Evolutionary conservation across 2,113 vertebrate genomes (phyloP), one percentile per base, ranked within the genome.

Genomic region (Panthera uncia): DNA sequence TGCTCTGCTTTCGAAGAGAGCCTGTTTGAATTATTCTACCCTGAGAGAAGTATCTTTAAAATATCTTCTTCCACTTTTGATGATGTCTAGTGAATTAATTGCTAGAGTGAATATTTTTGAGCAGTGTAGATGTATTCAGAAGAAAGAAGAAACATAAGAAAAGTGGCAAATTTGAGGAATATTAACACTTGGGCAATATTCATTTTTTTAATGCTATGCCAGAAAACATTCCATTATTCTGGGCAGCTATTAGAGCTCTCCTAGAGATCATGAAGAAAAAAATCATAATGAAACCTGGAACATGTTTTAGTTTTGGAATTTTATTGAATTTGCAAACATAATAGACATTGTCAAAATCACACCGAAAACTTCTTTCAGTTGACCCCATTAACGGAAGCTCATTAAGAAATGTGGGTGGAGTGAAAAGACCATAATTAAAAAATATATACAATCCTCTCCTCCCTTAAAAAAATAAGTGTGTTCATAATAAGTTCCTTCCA

Each of bases 251-350:
- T 88, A 78, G 33, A 95, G 74, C 94, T 93, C 55, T 83, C 88
- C 66, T 4, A 82, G 82, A 89, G 5, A 71, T 6, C 3, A 13
- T 15, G 18, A 68, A 38, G 31, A 36, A 78, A 82, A 88, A 95
- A 80, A 50, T 38, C 0, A 0, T 97, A 95, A 97, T 97, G 63
- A 98, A 97, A 97, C 96, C 95, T 96, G 65, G n/a, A 97, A 95
- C 76, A 94, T 55, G 13, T 90, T 96, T 98, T 89, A 85, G 36
- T 97, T 98, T 97, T 95, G 95, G 94, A 97, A 98, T 88, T 97
- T 92, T 95, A 96, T 66, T 94, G 83, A 96, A 94, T 98, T 98
- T 96, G 71, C 74, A 97, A 87, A 88, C 93, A 96, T 81, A 92
- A 19, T 85, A 97, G 96, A 3, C 5, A 18, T 23, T 48, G 4